Conservation (phyloP, 2,113 vertebrate genomes). For the Merops nubicus region DNA sequence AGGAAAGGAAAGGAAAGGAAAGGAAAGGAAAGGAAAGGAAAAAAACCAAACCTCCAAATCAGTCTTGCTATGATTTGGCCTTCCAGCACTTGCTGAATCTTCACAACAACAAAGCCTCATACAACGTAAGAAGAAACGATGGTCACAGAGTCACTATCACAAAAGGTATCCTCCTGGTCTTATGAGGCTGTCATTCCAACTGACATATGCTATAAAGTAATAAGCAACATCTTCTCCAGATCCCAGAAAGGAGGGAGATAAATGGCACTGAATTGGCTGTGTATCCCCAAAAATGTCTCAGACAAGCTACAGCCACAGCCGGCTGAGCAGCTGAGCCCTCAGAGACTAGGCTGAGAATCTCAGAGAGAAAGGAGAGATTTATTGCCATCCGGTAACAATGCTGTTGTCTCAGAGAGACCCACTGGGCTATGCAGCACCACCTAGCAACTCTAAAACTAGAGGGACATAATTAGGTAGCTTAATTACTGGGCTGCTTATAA, state of each 20-base stretch:
- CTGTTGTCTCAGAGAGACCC: neutral
- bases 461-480: neutral
- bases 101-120: neutral
- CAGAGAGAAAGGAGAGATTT: conserved; percentile 34
- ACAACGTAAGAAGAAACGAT: neutral
- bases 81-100: neutral
- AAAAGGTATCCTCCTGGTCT: neutral
- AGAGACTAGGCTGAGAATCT: neutral
- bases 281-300: conserved; percentile 26
- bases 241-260: neutral
- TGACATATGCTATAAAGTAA: neutral
- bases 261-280: conserved; percentile 38
- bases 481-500: neutral
- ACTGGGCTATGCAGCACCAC: neutral
- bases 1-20: accelerated
- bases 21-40: too few species aligned
- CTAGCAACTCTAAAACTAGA: neutral
- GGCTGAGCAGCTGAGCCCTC: conserved; percentile 40
- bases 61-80: neutral
- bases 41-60: too few species aligned
- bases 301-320: conserved; percentile 1
- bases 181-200: neutral
- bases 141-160: neutral
- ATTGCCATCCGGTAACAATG: conserved; percentile 19
- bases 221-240: conserved; percentile 6